These are phyloP conservation scores for Stegodyphus dumicola DNA, from an alignment of 1,140 invertebrate genomes.

Conservation along the genomic window DNA sequence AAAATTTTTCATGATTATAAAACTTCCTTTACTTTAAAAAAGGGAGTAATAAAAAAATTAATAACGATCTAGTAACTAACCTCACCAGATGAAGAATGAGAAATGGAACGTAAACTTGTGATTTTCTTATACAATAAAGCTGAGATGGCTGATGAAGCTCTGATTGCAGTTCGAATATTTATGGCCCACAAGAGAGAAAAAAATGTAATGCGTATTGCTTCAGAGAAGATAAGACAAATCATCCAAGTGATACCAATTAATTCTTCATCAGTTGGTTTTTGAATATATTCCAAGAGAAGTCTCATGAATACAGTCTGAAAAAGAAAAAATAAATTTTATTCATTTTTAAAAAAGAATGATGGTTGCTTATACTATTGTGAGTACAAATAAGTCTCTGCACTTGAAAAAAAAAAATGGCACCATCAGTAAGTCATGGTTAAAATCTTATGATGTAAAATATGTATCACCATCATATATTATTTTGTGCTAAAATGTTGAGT, in stretches of 20 bases:
- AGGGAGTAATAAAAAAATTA: too few relatives aligned
- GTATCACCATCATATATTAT: too few relatives aligned
- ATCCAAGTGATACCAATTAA: slow-evolving; percentile 72
- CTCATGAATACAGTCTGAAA: slow-evolving; percentile 74
- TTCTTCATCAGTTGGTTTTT: slow-evolving; percentile 67
- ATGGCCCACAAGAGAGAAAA: slow-evolving; percentile 75
- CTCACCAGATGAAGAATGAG: slow-evolving; percentile 74
- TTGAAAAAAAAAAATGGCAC: too few relatives aligned
- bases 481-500: too few relatives aligned
- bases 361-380: too few relatives aligned
- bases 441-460: too few relatives aligned
- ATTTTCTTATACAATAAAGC: slow-evolving; percentile 77
- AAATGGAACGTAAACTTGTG: slow-evolving; percentile 72
- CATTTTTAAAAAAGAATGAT: too few relatives aligned
- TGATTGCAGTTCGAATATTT: slow-evolving; percentile 68
- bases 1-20: too few relatives aligned
- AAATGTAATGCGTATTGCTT: slow-evolving; percentile 73
- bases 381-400: too few relatives aligned
- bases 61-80: slow-evolving; percentile 67
- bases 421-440: too few relatives aligned
- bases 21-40: too few relatives aligned
- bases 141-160: slow-evolving; percentile 65
- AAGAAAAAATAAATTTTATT: neutral
- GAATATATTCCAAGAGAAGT: slow-evolving; percentile 71
- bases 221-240: slow-evolving; percentile 71